phyloP scores from a whole-genome alignment of 2,113 vertebrate genomes.

The Chlamydotis undulata region DNA sequence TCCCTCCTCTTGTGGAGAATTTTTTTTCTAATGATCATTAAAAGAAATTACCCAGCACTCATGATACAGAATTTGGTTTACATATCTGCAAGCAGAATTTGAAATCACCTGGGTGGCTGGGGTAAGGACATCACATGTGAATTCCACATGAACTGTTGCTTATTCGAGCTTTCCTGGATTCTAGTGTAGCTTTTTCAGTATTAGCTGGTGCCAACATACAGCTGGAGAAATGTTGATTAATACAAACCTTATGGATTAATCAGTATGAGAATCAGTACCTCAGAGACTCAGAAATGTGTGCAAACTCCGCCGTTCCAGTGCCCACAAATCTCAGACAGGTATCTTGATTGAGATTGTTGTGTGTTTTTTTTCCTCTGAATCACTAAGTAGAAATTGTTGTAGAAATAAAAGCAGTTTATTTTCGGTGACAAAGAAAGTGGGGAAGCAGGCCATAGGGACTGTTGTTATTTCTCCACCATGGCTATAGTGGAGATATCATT shows the following conservation, averaged over 20 bases:
- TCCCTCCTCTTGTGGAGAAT: not conserved
- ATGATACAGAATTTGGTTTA: not conserved
- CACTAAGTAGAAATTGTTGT: not conserved
- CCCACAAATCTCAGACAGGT: not conserved
- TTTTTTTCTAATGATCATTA: not conserved
- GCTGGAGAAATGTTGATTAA: constrained; percentile 21
- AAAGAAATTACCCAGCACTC: not conserved
- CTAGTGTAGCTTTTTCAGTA: not conserved
- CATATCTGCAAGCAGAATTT: not conserved
- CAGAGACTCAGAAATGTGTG: not conserved
- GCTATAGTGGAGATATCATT: not conserved
- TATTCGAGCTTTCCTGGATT: constrained; percentile 7
- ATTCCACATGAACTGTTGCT: not conserved
- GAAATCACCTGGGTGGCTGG: not conserved
- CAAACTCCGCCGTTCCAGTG: not conserved
- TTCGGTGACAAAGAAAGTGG: not conserved
- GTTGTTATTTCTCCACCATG: not conserved
- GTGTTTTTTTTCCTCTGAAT: not conserved
- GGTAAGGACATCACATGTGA: not conserved
- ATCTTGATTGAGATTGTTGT: not conserved
- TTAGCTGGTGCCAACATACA: not conserved
- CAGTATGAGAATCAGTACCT: constrained; percentile 4
- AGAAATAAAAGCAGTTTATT: not conserved
- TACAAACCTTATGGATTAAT: constrained; percentile 43
- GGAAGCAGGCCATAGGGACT: not conserved